Evolutionary conservation across 1,140 invertebrate genomes (phyloP), one percentile per base, ranked within the genome.

Genomic region (Uloborus diversus): DNA sequence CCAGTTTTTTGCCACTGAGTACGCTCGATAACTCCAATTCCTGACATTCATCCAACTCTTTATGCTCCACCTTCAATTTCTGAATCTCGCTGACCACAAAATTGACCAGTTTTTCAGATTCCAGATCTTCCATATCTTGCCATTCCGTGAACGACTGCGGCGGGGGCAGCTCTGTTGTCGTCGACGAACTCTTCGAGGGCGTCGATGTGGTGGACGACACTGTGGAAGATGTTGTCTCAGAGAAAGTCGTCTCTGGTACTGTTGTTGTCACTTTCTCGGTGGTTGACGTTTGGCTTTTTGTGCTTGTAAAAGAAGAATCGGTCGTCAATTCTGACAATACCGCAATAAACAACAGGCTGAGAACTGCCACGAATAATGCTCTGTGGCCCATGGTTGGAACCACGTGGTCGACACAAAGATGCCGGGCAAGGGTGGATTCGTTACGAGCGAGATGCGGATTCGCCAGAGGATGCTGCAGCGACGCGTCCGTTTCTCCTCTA

Each of bases 41-140:
- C 14, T 75, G 69, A 33, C 79, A 81, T 3, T 81, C 79, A 62
- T 81, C 79, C 49, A 81, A 62, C 32, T 81, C 79, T 23, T 49
- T 42, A 30, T 81, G 79, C n/a, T 81, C 79, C 33, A 81, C 28
- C 53, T 81, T 81, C 27, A 81, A 20, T 27, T 81, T 81, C 68
- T 81, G 69, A 17, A 81, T 81, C 25, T 81, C 70, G 7, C 25
- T 13, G 3, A 81, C 79, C 4, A 81, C 70, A 53, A 81, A 81
- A 49, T 56, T 49, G 47, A 81, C 65, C 28, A 81, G 57, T 30
- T 71, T 71, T 37, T 80, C n/a, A 2, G 68, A 70, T n/a, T 80
- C 79, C 20, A 14, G 9, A 13, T 80, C 79, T 1, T 73, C 68
- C 56, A 80, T 69, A 35, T 80, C 79, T 27, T 62, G 64, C 76